Evolutionary conservation across 2,888 invertebrate genomes (phyloP), one percentile per base, ranked within the genome.

Genomic region (Elysia crispata): DNA sequence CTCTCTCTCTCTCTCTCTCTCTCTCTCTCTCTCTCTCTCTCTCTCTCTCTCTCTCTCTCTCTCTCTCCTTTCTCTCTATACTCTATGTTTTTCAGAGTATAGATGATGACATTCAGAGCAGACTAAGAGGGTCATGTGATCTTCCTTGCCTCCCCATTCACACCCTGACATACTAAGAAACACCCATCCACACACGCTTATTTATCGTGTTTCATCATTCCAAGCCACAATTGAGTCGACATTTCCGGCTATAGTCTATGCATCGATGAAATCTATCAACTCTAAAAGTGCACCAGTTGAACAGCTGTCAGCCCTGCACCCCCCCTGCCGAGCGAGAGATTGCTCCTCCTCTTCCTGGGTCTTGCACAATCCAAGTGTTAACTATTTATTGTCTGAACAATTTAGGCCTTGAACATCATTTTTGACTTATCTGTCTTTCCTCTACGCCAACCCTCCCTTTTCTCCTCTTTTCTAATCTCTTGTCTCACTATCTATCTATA

Each of bases 1-100:
- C 77, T 28, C 41, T 33, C 5, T 70, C 60, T 77, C 70, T 77
- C 60, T 62, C 33, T 77, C 77, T 72, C 0, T 62, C 70, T 70
- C 60, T 60, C 60, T 33, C 57, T 70, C 70, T 77, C 62, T 60
- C 41, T 72, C 33, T 70, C 77, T 33, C 49, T 33, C 70, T 64
- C 62, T 25, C 49, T 30, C 64, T 73, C 20, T 62, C 41, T 78
- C 50, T 28, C 73, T 64, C 64, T 28, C 64, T 41, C 41, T 73
- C 64, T 49, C 62, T 28, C 77, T 60, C n/a, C n/a, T n/a, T n/a
- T n/a, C n/a, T 30, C 49, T 25, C 30, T n/a, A 70, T 15, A 41
- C 11, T 11, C 11, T 11, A 6, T 11, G 5, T 11, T 41, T 41
- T 41, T 41, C 41, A 41, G 11, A n/a, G 11, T 41, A 11, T 6